Base-by-base conservation (phyloP, 2,888 invertebrate species). In the Lordiphosa fenestrarum region DNA sequence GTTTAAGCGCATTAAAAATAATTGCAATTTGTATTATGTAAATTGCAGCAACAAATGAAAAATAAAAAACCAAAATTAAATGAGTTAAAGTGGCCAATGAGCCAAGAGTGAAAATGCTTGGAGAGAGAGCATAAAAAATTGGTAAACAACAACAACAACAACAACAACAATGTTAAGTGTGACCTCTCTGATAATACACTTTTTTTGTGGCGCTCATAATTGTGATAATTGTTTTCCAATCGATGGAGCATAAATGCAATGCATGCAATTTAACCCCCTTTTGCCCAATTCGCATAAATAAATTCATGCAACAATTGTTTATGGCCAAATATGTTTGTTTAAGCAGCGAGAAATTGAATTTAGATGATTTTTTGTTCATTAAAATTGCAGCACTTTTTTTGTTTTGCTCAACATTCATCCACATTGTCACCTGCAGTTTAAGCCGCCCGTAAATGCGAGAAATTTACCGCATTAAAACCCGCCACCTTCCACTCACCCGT, bases 151-250 rank as follows among this genome's bases (percentile, higher is more conserved):
- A 15, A 1, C 1, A 15, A 1, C 1, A 15, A 15, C 15, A 15
- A 15, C 15, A 47, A 61, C 21, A 62, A 51, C 47, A 46, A 61
- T 42, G 51, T 56, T 38, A 51, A 37, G 46, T 51, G 30, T 35
- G 38, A 40, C 41, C 37, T 21, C 48, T 3, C n/a, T 23, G 36
- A 40, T 42, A 62, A 30, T 25, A 35, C 12, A 30, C 2, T 15
- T 44, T 56, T 47, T 47, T 53, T 55, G 46, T 23, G 51, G 49
- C 53, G 46, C 30, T 54, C 46, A 63, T 54, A 76, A 80, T 78
- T 73, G 74, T 69, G 64, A 70, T 82, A 84, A 25, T 86, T 78
- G 78, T 66, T 86, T 87, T 86, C 74, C 85, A 82, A 75, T 75
- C 69, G 62, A 81, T 71, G 61, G 61, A 83, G 85, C 86, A 70